Conservation (phyloP, 2,113 vertebrate species). For the Etia nguti region DNA sequence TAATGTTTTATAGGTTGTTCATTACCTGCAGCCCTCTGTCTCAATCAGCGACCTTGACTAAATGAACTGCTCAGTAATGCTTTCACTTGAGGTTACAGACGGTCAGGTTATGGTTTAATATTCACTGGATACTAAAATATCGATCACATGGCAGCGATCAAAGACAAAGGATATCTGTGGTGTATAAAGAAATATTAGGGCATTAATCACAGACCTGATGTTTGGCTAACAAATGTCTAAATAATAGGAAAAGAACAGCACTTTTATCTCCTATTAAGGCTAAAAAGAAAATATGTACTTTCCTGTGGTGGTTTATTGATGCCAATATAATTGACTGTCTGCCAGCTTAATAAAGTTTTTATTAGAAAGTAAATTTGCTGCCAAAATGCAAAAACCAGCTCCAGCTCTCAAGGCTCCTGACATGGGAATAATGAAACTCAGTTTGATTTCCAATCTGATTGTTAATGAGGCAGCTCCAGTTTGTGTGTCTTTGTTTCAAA, state of each 20-base stretch:
- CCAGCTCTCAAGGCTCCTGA: slow-evolving; percentile 14
- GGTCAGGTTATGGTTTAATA: neutral
- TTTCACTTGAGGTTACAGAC: neutral
- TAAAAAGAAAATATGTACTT: slow-evolving; percentile 49
- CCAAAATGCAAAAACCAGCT: slow-evolving; percentile 35
- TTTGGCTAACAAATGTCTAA: slow-evolving; percentile 3
- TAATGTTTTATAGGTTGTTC: slow-evolving; percentile 1
- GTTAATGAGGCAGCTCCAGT: slow-evolving; percentile 44
- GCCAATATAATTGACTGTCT: slow-evolving; percentile 46
- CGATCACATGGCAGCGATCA: neutral
- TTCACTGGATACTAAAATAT: neutral
- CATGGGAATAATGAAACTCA: slow-evolving; percentile 44
- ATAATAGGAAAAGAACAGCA: slow-evolving; percentile 17
- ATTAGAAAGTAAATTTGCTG: slow-evolving; percentile 49
- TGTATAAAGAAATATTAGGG: neutral
- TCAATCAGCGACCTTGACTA: neutral
- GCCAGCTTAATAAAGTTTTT: slow-evolving; percentile 63
- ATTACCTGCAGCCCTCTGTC: neutral
- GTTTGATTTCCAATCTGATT: slow-evolving; percentile 34
- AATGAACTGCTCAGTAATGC: neutral
- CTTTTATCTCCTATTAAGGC: slow-evolving; percentile 32
- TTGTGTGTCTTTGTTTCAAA: neutral
- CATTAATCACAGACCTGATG: neutral
- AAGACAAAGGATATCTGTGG: neutral
- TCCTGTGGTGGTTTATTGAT: slow-evolving; percentile 36